Evolutionary conservation across 2,888 invertebrate genomes (phyloP).

Genomic region (Cistogaster globosa): DNA sequence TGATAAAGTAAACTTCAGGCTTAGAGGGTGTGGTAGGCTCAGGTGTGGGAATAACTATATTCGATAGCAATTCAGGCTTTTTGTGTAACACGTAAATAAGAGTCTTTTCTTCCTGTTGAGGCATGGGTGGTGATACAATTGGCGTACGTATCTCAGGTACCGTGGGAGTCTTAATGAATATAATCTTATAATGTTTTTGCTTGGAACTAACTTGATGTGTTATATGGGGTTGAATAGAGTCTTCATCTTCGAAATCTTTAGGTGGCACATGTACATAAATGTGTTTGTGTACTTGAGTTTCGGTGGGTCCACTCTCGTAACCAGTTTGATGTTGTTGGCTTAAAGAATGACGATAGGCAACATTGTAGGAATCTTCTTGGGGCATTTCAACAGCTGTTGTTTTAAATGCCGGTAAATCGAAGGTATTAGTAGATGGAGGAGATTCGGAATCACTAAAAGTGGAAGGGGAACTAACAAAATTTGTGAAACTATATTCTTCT

Average conservation of each 20-base stretch:
- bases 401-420: not conserved
- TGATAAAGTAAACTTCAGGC: conserved; percentile 93
- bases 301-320: conserved; percentile 77
- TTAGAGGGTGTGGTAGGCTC: conserved; percentile 92
- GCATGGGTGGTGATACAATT: conserved; percentile 89
- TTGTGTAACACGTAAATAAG: conserved; percentile 94
- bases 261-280: conserved; percentile 82
- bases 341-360: conserved; percentile 77
- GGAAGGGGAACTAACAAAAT: conserved; percentile 73
- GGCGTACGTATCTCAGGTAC: conserved; percentile 91
- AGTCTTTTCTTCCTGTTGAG: conserved; percentile 93
- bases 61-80: conserved; percentile 91
- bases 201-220: conserved; percentile 84
- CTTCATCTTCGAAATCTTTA: conserved; percentile 80
- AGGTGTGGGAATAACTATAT: conserved; percentile 89
- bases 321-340: conserved; percentile 75
- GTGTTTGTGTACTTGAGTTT: conserved; percentile 80
- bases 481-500: conserved; percentile 75
- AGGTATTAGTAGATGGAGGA: not conserved
- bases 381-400: not conserved
- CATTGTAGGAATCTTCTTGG: conserved; percentile 79
- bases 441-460: conserved; percentile 70
- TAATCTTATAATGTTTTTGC: conserved; percentile 95
- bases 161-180: conserved; percentile 95
- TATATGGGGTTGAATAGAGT: conserved; percentile 78